Evolutionary conservation across 2,797 vertebrate genomes (phyloP).

Genomic region (Anguilla megastoma): DNA sequence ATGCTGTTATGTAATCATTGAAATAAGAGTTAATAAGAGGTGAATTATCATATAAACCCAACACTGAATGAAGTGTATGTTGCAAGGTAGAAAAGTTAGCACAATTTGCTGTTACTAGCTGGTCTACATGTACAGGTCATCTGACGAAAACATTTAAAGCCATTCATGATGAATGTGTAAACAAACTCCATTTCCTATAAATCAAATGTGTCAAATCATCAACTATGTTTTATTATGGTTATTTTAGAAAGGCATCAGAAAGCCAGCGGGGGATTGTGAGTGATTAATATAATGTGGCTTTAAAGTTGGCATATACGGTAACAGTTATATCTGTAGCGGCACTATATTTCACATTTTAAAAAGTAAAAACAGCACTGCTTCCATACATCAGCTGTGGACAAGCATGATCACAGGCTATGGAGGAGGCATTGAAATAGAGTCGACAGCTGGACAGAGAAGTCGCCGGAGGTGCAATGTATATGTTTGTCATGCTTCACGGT

Average conservation of each 20-base stretch:
- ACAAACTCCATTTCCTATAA: background rate
- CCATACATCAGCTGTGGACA: background rate
- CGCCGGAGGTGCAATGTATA: constrained; percentile 14
- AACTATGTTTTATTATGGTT: background rate
- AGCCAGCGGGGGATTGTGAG: background rate
- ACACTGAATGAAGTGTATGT: too few species aligned
- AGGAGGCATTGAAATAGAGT: background rate
- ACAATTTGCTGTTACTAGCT: background rate
- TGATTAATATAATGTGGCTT: background rate
- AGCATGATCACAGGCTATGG: background rate
- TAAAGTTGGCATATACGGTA: background rate
- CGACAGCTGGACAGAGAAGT: constrained; percentile 1
- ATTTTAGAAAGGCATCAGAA: background rate
- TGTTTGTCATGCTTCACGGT: background rate
- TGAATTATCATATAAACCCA: background rate
- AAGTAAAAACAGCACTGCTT: background rate
- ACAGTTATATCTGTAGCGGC: background rate
- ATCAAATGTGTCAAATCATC: background rate
- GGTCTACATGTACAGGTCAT: background rate
- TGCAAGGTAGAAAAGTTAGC: background rate
- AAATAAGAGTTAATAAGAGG: background rate
- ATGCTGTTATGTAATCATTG: background rate
- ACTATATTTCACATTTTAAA: background rate
- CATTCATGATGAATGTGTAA: background rate
- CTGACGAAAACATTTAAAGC: background rate